Evolutionary conservation across 2,888 invertebrate genomes (phyloP).

Genomic region (Ectropis crepuscularia): DNA sequence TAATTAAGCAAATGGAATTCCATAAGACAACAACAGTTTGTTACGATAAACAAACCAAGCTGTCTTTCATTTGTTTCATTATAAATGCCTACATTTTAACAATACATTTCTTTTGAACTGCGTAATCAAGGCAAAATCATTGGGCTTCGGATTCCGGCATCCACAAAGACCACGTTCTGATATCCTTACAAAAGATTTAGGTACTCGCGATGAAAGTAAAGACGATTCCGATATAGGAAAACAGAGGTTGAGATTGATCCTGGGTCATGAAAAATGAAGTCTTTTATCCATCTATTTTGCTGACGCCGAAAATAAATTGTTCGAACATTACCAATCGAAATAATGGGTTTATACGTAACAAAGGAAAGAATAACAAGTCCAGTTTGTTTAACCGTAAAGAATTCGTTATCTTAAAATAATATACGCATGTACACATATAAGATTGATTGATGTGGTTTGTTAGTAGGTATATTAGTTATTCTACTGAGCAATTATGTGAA

Average conservation of each 20-base stretch:
- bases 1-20: too few relatives aligned
- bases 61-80: background rate
- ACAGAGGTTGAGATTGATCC: conserved; percentile 46
- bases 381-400: too few relatives aligned
- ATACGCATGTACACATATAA: too few relatives aligned
- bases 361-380: too few relatives aligned
- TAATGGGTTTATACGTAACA: background rate
- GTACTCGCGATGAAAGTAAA: conserved; percentile 25
- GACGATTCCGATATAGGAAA: conserved; percentile 45
- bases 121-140: conserved; percentile 8
- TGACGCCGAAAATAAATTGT: conserved; percentile 28
- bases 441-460: too few relatives aligned
- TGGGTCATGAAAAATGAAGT: conserved; percentile 44
- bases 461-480: too few relatives aligned
- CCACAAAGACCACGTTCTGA: conserved; percentile 1
- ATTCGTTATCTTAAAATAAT: too few relatives aligned
- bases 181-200: conserved; percentile 20
- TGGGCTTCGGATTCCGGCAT: background rate
- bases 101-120: conserved; percentile 14
- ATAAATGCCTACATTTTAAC: conserved; percentile 11
- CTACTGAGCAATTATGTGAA: too few relatives aligned
- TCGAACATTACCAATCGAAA: conserved; percentile 12
- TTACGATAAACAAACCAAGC: background rate
- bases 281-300: conserved; percentile 30
- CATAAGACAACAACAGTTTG: background rate